Conservation (phyloP, 2,888 invertebrate species). For the Anoncus sp. region DNA sequence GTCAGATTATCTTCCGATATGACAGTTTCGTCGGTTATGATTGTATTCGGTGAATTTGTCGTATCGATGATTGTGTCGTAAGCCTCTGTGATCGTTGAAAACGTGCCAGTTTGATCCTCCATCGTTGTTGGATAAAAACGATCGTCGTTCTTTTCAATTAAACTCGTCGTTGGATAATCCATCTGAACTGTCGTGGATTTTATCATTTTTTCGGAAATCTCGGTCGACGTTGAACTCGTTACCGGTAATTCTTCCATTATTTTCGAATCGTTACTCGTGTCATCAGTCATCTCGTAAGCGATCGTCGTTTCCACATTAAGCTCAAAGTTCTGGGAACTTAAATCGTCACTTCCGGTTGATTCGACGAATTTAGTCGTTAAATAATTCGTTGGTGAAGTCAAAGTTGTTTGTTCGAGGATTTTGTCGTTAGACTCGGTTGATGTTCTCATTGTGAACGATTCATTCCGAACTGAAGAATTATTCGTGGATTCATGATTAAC, state of each 20-base stretch:
- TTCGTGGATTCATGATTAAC: neutral
- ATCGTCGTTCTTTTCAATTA: neutral
- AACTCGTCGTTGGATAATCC: neutral
- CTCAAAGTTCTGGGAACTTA: neutral
- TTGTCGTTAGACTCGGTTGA: neutral
- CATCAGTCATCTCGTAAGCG: neutral
- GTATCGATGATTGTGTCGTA: constrained; percentile 24
- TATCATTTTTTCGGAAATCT: neutral
- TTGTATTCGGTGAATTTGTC: neutral
- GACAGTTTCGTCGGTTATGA: neutral
- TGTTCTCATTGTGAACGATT: neutral
- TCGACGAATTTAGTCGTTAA: constrained; percentile 14
- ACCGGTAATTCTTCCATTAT: neutral
- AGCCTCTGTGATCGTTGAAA: constrained; percentile 21
- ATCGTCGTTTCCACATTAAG: constrained; percentile 9
- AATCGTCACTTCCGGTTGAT: neutral
- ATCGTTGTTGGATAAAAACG: neutral
- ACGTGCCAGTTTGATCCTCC: neutral
- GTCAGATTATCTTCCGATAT: constrained; percentile 1
- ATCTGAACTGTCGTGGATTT: neutral
- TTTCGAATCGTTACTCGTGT: neutral
- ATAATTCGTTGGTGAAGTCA: neutral
- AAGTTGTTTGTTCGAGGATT: neutral
- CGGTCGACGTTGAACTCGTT: neutral
- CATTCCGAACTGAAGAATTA: neutral